These are phyloP conservation scores for Athripsodes cinereus DNA, from an alignment of 2,888 invertebrate species.

Conservation along the genomic window DNA sequence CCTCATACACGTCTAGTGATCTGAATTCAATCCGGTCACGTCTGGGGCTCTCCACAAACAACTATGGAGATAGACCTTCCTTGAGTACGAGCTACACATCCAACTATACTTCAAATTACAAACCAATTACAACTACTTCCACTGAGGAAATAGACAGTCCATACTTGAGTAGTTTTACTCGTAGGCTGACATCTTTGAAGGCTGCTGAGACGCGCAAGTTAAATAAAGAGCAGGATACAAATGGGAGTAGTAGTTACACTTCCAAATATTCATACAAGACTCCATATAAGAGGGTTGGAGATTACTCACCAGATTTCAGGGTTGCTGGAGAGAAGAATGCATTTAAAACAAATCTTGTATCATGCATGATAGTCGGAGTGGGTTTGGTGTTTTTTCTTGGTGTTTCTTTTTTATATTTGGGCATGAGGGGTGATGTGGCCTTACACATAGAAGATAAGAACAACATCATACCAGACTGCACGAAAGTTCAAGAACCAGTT, in stretches of 20 bases:
- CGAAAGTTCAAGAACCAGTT: conserved; percentile 45
- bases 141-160: conserved; percentile 56
- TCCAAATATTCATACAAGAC: conserved; percentile 41
- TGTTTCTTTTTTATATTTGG: conserved; percentile 62
- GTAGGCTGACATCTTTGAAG: conserved; percentile 50
- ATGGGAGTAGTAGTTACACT: conserved; percentile 36
- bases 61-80: conserved; percentile 38
- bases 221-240: conserved; percentile 38
- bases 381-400: conserved; percentile 60
- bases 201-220: conserved; percentile 34
- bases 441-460: conserved; percentile 49
- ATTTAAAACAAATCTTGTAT: conserved; percentile 56
- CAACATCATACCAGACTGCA: conserved; percentile 55
- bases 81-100: conserved; percentile 8
- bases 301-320: conserved; percentile 40
- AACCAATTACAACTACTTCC: conserved; percentile 39
- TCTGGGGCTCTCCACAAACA: conserved; percentile 46
- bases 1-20: conserved; percentile 47
- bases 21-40: conserved; percentile 54
- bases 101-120: conserved; percentile 32
- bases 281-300: conserved; percentile 35
- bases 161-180: conserved; percentile 65
- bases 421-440: conserved; percentile 55
- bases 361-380: conserved; percentile 55
- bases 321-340: conserved; percentile 45